Base-by-base conservation (phyloP, 2,888 invertebrate species). In the Drosophila rubida region DNA sequence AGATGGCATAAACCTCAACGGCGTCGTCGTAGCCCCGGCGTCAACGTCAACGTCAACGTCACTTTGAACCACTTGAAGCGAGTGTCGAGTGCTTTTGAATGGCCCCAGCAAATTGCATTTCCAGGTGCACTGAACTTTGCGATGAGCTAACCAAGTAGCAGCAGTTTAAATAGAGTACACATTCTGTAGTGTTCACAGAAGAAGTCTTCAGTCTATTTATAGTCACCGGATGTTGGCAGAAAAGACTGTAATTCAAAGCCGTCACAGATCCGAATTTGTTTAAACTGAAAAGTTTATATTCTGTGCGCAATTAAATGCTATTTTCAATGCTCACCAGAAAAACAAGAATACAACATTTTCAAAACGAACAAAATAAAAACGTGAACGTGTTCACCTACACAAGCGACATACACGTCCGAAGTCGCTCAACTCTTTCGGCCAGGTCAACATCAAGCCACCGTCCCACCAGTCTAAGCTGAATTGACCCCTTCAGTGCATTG, bases 61-160 rank as follows among this genome's bases (percentile, higher is more conserved):
- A 65, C 44, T 16, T 22, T 62, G 74, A 53, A 39, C 49, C 69
- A 74, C 69, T 72, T 55, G 49, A 63, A 68, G 16, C 53, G 42
- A 42, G 57, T 62, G 57, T 57, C 32, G 57, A 57, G 62, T 49
- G 25, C 13, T 49, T 51, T 44, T 57, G 51, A 65, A 75, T 75
- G 70, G 45, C 53, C 53, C n/a, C 39, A 58, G 62, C 14, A 55
- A 80, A 60, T 62, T 78, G 80, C 84, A 84, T 69, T 81, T 75
- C 66, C 81, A 84, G 81, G 84, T 84, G 80, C 84, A 84, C 46
- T 84, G 80, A 84, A 80, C 80, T 55, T 66, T 67, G 61, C 57
- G 49, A 39, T 39, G 55, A 46, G 53, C 48, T 50, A 61, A 53
- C 63, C 55, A 13, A 44, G 45, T 50, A 42, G 14, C 35, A 19